Evolutionary conservation across 2,888 invertebrate species (phyloP), one percentile per base, ranked within the genome.

Genomic region (Leptinotarsa juncta): DNA sequence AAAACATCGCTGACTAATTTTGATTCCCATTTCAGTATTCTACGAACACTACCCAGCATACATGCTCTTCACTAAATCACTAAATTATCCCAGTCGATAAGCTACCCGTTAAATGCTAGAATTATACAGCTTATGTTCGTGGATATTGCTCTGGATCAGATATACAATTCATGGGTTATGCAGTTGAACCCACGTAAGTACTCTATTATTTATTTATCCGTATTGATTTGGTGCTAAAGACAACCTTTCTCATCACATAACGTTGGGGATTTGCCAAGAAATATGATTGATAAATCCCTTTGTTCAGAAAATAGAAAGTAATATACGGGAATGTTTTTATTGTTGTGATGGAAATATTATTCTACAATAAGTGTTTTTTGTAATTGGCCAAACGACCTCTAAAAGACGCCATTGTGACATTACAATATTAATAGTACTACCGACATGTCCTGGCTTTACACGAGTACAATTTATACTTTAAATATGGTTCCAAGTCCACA

Each of bases 31-130:
- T 76, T 23, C 67, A 76, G 73, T 76, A 3, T 76, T 76, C 65
- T 76, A 73, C 23, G 73, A 76, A 18, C 73, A 76, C 53, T 73
- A 68, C 42, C 55, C 71, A 32, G 42, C 65, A 55, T 73, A 73
- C 50, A 26, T 55, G 32, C 65, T 76, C 7, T 76, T 73, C 55
- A 69, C 76, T 12, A 68, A 26, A 49, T 68, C 73, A 4, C 23
- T 76, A 26, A 73, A 55, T 23, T 68, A 73, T 65, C 71, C 73
- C 5, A 14, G 42, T 3, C 65, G 76, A 26, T 76, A 71, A 18
- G 32, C 48, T 49, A 71, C 73, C 32, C 5, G 55, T 32, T 18
- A 18, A 71, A 10, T 76, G 76, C 32, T 23, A 50, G 18, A 68
- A 50, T 65, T 73, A 76, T 49, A 26, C 14, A 32, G 62, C 62